Evolutionary conservation across 37 sponge, comb jelly and placozoan genomes (phyloP), one percentile per base, ranked within the genome.

Genomic region (Aphrocallistes beatrix): DNA sequence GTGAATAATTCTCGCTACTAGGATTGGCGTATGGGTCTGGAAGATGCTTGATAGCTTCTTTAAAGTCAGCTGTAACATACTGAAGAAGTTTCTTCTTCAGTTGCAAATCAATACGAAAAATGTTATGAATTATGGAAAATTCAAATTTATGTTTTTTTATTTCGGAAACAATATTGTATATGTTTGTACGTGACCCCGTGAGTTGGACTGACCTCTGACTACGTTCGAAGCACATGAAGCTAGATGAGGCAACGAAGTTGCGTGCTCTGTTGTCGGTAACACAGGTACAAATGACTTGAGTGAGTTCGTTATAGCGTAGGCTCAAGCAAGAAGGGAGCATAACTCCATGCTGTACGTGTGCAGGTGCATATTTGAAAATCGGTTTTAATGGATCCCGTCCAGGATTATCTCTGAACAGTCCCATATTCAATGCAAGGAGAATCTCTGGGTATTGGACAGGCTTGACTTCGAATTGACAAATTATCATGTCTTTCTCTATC

Each of bases 21-120:
- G 10, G 28, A 3, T 30, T 60, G 3, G 17, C n/a, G 10, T 60
- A 6, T 19, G 75, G 75, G n/a, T 60, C 75, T 28, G 75, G 75
- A 28, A 60, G 75, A 28, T 60, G 28, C n/a, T 60, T 3, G 10
- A 60, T 60, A 8, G 75, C 8, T 60, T 60, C 28, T 60, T 60
- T 60, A 28, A 60, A 60, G 8, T 13, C 75, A 60, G 10, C 21
- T 25, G 6, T 60, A 30, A 60, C 34, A 60, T 60, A 6, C 3
- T 60, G 25, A 3, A 60, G 25, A 19, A 28, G 10, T 32, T 3
- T 30, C n/a, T 32, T 19, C 3, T 21, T 60, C 25, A 60, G 10
- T 28, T 60, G 75, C 75, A 60, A 60, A 30, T 60, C 75, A 19
- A 60, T 60, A 60, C 75, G 75, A 13, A 60, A 60, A 25, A 60